Evolutionary conservation across 2,888 invertebrate species (phyloP), one percentile per base, ranked within the genome.

Genomic region (Platerodrilus igneus): DNA sequence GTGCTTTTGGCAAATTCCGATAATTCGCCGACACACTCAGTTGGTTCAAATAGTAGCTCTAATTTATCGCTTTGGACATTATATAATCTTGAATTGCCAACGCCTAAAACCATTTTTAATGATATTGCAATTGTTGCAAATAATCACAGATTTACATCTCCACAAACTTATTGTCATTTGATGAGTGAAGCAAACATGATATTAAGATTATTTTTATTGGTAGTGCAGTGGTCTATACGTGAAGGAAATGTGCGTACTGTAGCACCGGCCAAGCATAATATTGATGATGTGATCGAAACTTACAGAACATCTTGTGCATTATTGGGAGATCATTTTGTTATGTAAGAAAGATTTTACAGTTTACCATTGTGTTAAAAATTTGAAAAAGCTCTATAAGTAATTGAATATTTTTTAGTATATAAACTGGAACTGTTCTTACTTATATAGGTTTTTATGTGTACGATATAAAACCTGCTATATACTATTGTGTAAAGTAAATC

Each of bases 151-250:
- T 72, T 73, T 35, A 74, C 78, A 1, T 81, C 80, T 47, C 76
- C 79, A 2, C 73, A 77, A 21, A 81, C 82, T 2, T 86, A 85
- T 58, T 74, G 78, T 41, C 83, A 85, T 62, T 68, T 88, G 37
- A 67, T 86, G 57, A 77, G 78, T 52, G 86, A 87, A 64, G 82
- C 82, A 3, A 83, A 84, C 58, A 74, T 83, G 50, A 76, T 85
- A 52, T 64, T 86, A 10, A 67, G 78, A 39, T 59, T 73, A 16
- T 65, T 69, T 2, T 59, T 74, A 25, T 62, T 71, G 29, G 45
- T 71, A 14, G 59, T 58, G 22, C 57, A 59, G 43, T 68, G 66
- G 66, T 45, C 51, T n/a, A 52, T 59, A 31, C 54, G 54, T 2
- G 67, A 67, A 6, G 61, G 63, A 11, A 60, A 52, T 28, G 64